A percentile compares a stretch with the other conserved stretches of the same genome.
phyloP scores from a whole-genome alignment of 2,797 vertebrate genomes.

The Cichlasoma orientale region DNA sequence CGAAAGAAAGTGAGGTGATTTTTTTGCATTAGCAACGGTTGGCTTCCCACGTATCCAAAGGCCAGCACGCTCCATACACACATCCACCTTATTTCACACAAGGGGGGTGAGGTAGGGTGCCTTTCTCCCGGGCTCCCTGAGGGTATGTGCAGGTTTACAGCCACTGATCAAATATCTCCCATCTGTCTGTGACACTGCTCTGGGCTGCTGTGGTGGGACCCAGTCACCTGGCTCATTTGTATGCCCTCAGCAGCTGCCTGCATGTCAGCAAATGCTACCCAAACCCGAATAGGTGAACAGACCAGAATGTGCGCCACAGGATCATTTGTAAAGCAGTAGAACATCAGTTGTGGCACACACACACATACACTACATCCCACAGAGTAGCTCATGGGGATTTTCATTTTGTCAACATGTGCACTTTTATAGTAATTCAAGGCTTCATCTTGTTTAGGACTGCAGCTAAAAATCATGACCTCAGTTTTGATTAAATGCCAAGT shows the following conservation, averaged over 20 bases:
- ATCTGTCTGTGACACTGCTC: slow-evolving; percentile 49
- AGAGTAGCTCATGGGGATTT: neutral
- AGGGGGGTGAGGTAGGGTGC: slow-evolving; percentile 2
- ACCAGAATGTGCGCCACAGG: neutral
- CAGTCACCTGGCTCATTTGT: slow-evolving; percentile 63
- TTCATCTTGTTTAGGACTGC: neutral
- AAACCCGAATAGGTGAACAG: slow-evolving; percentile 11
- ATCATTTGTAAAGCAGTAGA: slow-evolving; percentile 5
- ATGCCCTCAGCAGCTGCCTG: slow-evolving; percentile 35
- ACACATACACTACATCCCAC: neutral
- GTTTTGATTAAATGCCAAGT: neutral
- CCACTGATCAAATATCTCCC: slow-evolving; percentile 60
- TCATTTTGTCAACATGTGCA: neutral
- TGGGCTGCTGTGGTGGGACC: slow-evolving; percentile 32
- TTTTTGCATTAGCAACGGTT: neutral
- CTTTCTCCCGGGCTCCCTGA: slow-evolving; percentile 23
- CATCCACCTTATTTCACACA: slow-evolving; percentile 1
- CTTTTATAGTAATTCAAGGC: neutral
- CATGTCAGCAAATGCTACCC: slow-evolving; percentile 32
- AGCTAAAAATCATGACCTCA: neutral
- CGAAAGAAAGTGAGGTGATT: neutral
- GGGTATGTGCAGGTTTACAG: slow-evolving; percentile 52
- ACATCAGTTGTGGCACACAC: neutral
- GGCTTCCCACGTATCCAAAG: neutral
- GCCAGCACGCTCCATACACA: neutral